phyloP scores from a whole-genome alignment of 1,140 invertebrate species.

The Drosophila pandora region DNA sequence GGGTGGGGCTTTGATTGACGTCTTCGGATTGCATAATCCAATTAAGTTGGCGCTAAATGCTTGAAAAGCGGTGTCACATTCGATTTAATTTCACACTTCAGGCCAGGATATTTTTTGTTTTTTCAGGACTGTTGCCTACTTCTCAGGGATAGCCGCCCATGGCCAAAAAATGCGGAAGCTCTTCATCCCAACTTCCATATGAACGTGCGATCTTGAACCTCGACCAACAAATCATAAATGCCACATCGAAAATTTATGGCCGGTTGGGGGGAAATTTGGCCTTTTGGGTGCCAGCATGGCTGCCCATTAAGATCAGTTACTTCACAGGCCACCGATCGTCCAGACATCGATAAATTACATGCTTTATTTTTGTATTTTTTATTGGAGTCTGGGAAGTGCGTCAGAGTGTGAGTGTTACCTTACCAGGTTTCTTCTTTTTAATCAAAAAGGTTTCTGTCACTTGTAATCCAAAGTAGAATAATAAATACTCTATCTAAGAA shows the following conservation, averaged over 20 bases:
- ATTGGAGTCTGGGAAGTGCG: constrained; percentile 7
- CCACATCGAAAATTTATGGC: constrained; percentile 39
- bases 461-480: neutral
- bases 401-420: constrained; percentile 12
- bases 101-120: constrained; percentile 16
- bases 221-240: constrained; percentile 44
- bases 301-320: constrained; percentile 27
- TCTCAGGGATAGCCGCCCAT: neutral
- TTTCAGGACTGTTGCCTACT: constrained; percentile 17
- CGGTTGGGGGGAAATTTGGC: constrained; percentile 15
- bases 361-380: neutral
- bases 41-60: constrained; percentile 50
- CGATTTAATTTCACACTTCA: constrained; percentile 4
- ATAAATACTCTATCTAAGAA: neutral
- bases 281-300: constrained; percentile 23
- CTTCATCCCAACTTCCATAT: constrained; percentile 1
- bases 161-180: constrained; percentile 32
- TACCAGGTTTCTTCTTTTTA: constrained; percentile 20
- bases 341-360: constrained; percentile 39
- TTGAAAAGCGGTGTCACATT: constrained; percentile 25
- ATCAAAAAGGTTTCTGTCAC: constrained; percentile 2
- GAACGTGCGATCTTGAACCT: constrained; percentile 27
- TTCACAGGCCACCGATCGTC: constrained; percentile 26
- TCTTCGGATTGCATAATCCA: constrained; percentile 57
- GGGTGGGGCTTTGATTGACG: constrained; percentile 41